phyloP scores from a whole-genome alignment of 2,113 vertebrate genomes.

The Fregetta grallaria region DNA sequence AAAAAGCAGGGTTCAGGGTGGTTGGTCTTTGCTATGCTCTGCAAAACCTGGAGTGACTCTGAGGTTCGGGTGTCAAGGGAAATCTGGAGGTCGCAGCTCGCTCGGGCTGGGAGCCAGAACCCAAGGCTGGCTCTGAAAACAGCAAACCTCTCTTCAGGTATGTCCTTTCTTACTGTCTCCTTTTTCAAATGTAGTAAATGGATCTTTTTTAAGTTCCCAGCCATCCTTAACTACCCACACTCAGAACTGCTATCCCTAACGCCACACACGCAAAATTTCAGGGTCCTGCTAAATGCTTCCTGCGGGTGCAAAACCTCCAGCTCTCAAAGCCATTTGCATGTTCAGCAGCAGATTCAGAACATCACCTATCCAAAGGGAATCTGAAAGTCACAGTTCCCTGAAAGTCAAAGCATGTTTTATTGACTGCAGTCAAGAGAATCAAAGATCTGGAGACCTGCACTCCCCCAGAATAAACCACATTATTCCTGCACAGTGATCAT shows the following conservation, averaged over 20 bases:
- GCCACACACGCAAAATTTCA: background rate
- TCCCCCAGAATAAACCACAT: background rate
- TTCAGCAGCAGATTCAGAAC: conserved; percentile 11
- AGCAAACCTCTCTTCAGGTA: background rate
- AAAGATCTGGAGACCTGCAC: background rate
- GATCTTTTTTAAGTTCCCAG: background rate
- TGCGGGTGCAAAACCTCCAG: background rate
- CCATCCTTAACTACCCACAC: background rate
- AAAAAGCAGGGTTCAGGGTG: background rate
- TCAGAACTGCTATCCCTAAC: background rate
- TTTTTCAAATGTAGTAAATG: background rate
- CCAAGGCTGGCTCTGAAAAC: background rate
- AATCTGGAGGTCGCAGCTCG: background rate
- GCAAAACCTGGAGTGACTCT: background rate
- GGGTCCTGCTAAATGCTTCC: background rate
- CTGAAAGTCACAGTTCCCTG: conserved; percentile 17
- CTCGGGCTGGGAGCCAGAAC: background rate
- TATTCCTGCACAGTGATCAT: background rate
- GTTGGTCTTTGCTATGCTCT: background rate
- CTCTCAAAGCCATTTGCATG: background rate
- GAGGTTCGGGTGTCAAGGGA: background rate
- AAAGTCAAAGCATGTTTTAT: conserved; percentile 10
- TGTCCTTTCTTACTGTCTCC: background rate
- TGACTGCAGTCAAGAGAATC: conserved; percentile 21
- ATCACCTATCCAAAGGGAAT: background rate